Base-by-base conservation (phyloP, 1,140 invertebrate genomes). In the Rhyzopertha dominica region DNA sequence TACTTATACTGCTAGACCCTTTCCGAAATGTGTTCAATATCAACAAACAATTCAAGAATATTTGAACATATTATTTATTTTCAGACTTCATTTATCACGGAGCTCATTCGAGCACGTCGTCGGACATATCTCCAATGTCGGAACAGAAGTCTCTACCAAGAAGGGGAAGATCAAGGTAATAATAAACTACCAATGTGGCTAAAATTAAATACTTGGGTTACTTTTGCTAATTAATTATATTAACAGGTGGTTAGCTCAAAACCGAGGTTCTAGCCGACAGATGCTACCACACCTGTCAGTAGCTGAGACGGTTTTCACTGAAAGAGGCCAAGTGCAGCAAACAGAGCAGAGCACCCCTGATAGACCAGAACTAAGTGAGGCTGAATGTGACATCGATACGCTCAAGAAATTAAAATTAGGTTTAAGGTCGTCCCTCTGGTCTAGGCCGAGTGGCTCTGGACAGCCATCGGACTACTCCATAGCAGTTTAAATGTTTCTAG, bases 381-480 rank as follows among this genome's bases (percentile, higher is more conserved):
- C 80, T 22, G 81, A 84, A 63, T 82, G 80, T 68, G 82, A 85
- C 68, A 80, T 83, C 62, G 82, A 84, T 54, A 82, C 81, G n/a
- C 61, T 85, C 37, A 84, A 85, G 59, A 85, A 84, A 63, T 65
- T 84, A 24, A 84, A 85, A 67, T 67, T 84, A 26, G 81, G 81
- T 4, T 66, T 82, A 51, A 68, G 80, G 35, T 83, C 80, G 22
- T 80, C 80, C n/a, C 67, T 85, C 5, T 85, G 82, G 82, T 82
- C 81, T 12, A 72, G 79, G 46, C 82, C 82, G 9, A 68, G 49
- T 39, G 51, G 61, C 38, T 73, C 72, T 40, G 70, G 73, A 22
- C 75, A 78, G 50, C 70, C 71, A 4, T 77, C 78, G 37, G 80
- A 81, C 60, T 81, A 81, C 56, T 81, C 80, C 8, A 81, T 81